These are phyloP conservation scores for Chromoteleia sp. DNA, from an alignment of 2,888 invertebrate species.

Conservation along the genomic window DNA sequence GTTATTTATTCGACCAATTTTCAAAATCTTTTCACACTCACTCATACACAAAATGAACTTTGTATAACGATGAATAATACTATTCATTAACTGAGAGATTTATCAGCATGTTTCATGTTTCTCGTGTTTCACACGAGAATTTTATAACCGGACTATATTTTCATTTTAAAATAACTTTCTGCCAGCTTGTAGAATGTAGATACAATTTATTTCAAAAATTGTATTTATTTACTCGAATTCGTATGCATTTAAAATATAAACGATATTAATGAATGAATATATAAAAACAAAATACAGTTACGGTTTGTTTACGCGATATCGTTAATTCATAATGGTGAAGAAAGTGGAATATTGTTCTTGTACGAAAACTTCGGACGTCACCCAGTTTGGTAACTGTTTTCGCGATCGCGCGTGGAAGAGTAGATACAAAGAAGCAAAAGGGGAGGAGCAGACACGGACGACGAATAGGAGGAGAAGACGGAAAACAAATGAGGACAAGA, in stretches of 20 bases:
- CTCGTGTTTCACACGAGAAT: no score
- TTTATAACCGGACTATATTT: not conserved
- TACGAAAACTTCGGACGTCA: constrained; percentile 52
- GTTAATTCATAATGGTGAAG: not conserved
- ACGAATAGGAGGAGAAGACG: constrained; percentile 69
- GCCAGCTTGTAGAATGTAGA: no score
- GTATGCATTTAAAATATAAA: no score
- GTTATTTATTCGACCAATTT: constrained; percentile 22
- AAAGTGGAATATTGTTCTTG: constrained; percentile 32
- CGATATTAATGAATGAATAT: no score
- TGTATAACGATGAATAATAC: not conserved
- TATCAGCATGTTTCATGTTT: no score
- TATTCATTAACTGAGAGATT: not conserved
- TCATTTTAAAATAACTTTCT: constrained; percentile 3
- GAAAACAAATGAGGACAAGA: constrained; percentile 71
- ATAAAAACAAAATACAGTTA: no score
- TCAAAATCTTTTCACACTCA: not conserved
- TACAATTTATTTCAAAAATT: no score
- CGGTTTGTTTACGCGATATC: not conserved
- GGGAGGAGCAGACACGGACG: constrained; percentile 68
- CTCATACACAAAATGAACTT: not conserved
- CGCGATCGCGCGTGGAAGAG: constrained; percentile 54
- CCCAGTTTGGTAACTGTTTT: constrained; percentile 51
- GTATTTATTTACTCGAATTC: no score
- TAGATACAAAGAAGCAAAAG: constrained; percentile 64